Evolutionary conservation across 2,113 vertebrate species (phyloP).

Genomic region (Paracanthobrama guichenoti): DNA sequence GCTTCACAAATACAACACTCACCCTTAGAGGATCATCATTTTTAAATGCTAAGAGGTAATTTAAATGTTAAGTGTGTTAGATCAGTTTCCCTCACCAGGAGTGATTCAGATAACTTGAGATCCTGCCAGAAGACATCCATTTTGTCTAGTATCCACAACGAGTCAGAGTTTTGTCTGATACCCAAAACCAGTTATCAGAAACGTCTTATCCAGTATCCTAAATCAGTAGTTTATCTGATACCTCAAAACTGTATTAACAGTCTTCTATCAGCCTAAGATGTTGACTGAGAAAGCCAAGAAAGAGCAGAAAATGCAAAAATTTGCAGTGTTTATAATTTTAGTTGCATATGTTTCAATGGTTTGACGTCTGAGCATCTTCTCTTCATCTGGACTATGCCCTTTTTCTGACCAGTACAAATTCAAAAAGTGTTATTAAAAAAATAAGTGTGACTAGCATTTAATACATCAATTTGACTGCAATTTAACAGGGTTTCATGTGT

Average conservation of each 20-base stretch:
- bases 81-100: not conserved
- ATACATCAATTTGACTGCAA: not conserved
- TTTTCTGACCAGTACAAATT: no score
- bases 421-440: no score
- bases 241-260: no score
- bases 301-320: no score
- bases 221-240: no score
- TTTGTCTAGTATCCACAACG: not conserved
- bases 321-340: no score
- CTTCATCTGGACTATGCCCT: no score
- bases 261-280: no score
- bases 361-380: no score
- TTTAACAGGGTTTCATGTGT: constrained; percentile 3
- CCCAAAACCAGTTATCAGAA: not conserved
- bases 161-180: not conserved
- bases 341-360: no score
- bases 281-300: no score
- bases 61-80: constrained; percentile 25
- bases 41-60: not conserved
- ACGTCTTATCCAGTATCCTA: no score
- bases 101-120: not conserved
- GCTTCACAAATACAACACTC: not conserved
- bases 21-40: not conserved
- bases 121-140: not conserved
- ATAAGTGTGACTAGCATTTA: not conserved